Conservation (phyloP, 1,140 invertebrate genomes). For the Forficula auricularia region DNA sequence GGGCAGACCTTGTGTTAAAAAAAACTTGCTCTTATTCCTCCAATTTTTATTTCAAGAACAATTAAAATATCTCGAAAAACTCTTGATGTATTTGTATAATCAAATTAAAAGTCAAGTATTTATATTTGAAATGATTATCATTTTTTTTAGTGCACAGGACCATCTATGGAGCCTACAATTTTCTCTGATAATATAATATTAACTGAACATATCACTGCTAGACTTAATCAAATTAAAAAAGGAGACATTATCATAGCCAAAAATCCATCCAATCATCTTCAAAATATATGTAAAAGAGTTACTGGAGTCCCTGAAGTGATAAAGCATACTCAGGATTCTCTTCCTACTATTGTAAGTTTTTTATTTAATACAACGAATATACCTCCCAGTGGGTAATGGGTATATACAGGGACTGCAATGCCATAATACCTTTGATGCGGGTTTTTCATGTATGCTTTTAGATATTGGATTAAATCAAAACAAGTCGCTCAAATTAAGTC, state of each 20-base stretch:
- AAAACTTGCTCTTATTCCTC: neutral
- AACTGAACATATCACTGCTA: slow-evolving; percentile 56
- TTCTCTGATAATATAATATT: slow-evolving; percentile 60
- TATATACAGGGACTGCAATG: too few species aligned
- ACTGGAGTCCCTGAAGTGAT: slow-evolving; percentile 56
- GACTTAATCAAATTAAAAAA: slow-evolving; percentile 37
- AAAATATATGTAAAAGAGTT: slow-evolving; percentile 74
- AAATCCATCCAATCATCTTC: slow-evolving; percentile 57
- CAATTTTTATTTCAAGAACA: neutral
- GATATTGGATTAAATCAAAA: too few species aligned
- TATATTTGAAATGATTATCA: slow-evolving; percentile 6
- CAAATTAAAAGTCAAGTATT: slow-evolving; percentile 7
- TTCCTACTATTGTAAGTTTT: slow-evolving; percentile 17
- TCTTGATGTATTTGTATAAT: slow-evolving; percentile 1
- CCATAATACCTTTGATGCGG: too few species aligned
- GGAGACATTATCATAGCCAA: slow-evolving; percentile 71
- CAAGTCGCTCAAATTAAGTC: too few species aligned
- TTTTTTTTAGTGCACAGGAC: slow-evolving; percentile 56
- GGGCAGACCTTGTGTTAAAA: neutral
- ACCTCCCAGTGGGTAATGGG: too few species aligned
- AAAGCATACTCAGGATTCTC: slow-evolving; percentile 34
- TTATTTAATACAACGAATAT: neutral
- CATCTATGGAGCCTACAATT: slow-evolving; percentile 83
- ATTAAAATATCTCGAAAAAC: slow-evolving; percentile 2
- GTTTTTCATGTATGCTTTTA: too few species aligned